phyloP scores from a whole-genome alignment of 2,113 vertebrate species.

The Rhodinocichla rosea region DNA sequence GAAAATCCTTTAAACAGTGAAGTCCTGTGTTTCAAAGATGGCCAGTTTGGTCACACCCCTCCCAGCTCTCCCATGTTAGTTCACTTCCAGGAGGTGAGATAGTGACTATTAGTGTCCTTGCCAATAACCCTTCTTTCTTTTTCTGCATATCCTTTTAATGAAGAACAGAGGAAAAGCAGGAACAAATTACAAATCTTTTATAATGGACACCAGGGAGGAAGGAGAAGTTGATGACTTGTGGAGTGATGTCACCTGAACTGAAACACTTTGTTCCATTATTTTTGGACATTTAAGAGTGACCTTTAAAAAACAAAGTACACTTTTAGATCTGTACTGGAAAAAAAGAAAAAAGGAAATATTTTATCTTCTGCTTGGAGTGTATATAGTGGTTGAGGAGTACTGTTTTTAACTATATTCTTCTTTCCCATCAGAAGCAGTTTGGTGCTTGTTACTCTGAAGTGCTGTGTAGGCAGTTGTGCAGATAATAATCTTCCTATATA shows the following conservation, averaged over 20 bases:
- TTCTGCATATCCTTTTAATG: background rate
- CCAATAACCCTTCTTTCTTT: background rate
- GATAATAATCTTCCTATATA: background rate
- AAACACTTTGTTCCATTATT: background rate
- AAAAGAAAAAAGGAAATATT: background rate
- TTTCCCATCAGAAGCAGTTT: background rate
- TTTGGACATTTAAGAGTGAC: background rate
- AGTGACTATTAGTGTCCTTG: background rate
- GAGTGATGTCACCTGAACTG: background rate
- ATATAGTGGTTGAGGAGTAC: background rate
- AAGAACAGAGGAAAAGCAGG: background rate
- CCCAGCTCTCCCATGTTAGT: background rate
- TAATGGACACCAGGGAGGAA: background rate
- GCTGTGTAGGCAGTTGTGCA: background rate
- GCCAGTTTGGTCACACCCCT: background rate
- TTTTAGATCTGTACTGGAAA: background rate
- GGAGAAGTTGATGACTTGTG: background rate
- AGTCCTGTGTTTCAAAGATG: background rate
- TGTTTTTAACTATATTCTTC: background rate
- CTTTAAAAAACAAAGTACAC: background rate
- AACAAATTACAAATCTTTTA: background rate
- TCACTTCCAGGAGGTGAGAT: background rate
- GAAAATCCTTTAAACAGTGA: background rate
- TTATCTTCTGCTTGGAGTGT: background rate
- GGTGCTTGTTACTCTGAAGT: background rate